Evolutionary conservation across 2,113 vertebrate species (phyloP), one percentile per base, ranked within the genome.

Genomic region (Aldabrachelys gigantea): DNA sequence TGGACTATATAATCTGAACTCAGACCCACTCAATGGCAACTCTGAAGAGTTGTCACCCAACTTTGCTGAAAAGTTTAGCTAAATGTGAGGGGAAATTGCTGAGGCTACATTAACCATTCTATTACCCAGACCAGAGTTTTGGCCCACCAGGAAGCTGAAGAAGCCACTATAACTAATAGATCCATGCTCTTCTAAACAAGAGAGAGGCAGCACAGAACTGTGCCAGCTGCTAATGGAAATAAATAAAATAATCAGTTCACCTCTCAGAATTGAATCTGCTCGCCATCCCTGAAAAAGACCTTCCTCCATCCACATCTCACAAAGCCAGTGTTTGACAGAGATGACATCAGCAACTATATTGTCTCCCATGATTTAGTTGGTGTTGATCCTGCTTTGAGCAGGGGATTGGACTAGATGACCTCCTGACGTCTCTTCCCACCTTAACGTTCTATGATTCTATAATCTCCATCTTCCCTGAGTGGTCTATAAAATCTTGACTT

Each of bases 161-260:
- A 91, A 81, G 1, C 1, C 88, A 25, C 13, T 31, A 17, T 12
- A 14, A 0, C 0, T 7, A 82, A 12, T 44, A 2, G 24, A 84
- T 87, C 83, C 4, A 1, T 84, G 13, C 44, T 9, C 10, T 54
- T 47, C 54, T 19, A 82, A 6, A 1, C 84, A 21, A 31, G 53
- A 62, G 80, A 5, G 41, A 29, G 82, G 1, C 3, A 76, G 17
- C 12, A 91, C 81, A 29, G 59, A 82, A 83, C 4, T 13, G 6
- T 54, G 75, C 84, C 82, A 10, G 88, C 52, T 44, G 11, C 0
- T 69, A 72, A 83, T 8, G 4, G 31, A 84, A 21, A 49, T 85
- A 90, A 82, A 88, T 92, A n/a, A 65, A 65, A 54, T 9, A 81
- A n/a, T 21, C 3, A 47, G 1, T 24, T 11, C 5, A 10, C 5